Conservation (phyloP, 2,888 invertebrate genomes). For the Enchytraeus crypticus region DNA sequence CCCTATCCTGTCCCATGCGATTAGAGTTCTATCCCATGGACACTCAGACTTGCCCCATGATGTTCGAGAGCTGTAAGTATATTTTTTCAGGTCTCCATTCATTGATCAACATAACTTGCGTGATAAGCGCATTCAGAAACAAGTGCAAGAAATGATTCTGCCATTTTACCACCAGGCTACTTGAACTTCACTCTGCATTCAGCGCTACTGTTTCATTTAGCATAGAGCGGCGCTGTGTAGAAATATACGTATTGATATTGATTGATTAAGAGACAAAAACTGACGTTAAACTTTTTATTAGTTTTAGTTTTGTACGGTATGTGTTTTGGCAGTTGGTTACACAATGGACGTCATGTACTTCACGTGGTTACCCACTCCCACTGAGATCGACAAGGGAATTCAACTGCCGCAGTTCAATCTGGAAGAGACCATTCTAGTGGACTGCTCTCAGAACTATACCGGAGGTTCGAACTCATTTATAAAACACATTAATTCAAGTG, state of each 20-base stretch:
- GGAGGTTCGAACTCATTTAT: constrained; percentile 13
- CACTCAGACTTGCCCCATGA: constrained; percentile 35
- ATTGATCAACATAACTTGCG: too few relatives aligned
- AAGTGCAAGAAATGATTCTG: too few relatives aligned
- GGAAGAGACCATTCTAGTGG: constrained; percentile 1
- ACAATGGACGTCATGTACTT: constrained; percentile 17
- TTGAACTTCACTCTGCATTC: too few relatives aligned
- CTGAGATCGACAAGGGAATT: constrained; percentile 11
- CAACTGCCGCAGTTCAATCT: constrained; percentile 15
- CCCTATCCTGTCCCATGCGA: constrained; percentile 37
- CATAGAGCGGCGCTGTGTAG: too few relatives aligned
- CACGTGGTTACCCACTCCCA: constrained; percentile 6
- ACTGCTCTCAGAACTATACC: constrained; percentile 19
- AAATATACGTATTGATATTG: too few relatives aligned
- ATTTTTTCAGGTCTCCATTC: too few relatives aligned
- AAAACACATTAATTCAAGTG: too few relatives aligned
- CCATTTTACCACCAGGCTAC: too few relatives aligned
- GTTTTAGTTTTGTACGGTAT: neutral
- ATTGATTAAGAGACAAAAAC: neutral
- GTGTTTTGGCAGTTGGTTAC: constrained; percentile 6
- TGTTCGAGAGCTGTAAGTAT: constrained; percentile 41
- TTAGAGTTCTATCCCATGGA: constrained; percentile 40
- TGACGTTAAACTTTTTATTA: too few relatives aligned
- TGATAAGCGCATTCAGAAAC: too few relatives aligned
- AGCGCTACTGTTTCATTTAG: too few relatives aligned